Evolutionary conservation across 2,888 invertebrate genomes (phyloP), one percentile per base, ranked within the genome.

Genomic region (Mythimna vitellina): DNA sequence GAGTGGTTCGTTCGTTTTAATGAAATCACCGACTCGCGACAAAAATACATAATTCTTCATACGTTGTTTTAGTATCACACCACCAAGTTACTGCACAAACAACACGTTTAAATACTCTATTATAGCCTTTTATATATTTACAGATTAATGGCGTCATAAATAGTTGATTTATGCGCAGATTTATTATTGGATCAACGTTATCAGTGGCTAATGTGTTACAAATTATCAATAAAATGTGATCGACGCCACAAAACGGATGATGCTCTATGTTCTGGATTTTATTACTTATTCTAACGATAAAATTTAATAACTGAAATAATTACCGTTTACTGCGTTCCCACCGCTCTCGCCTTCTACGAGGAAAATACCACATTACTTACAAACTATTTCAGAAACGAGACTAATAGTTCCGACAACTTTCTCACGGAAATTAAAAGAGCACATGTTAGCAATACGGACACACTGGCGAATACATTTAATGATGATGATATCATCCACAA

Each of bases 401-500:
- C 22, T 56, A 68, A 67, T 62, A 68, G 63, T 80, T 75, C 69
- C 72, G 68, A 68, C 29, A 78, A 71, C 75, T 76, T 84, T 83
- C 83, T 73, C 73, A 75, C 67, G 67, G 74, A 76, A 76, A 72
- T 78, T 73, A 72, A 76, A 67, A 54, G 32, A 72, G 68, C 76
- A 82, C 58, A 73, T 75, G 73, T 67, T 67, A 63, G 79, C 51
- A 71, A 78, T 78, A 75, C 76, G 78, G 76, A 78, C 86, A 81
- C 81, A 70, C 78, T 72, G 67, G 84, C 82, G 70, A 70, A 82
- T 76, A 73, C 71, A 67, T 82, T 76, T 84, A 87, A 87, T 85
- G 86, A 83, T 87, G 89, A 90, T 91, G 89, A 90, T 88, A 88
- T 90, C 90, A 91, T 88, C 86, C 76, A 85, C 86, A 86, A 85